phyloP scores from a whole-genome alignment of 2,797 vertebrate species.

The Chlorospingus semifuscus region DNA sequence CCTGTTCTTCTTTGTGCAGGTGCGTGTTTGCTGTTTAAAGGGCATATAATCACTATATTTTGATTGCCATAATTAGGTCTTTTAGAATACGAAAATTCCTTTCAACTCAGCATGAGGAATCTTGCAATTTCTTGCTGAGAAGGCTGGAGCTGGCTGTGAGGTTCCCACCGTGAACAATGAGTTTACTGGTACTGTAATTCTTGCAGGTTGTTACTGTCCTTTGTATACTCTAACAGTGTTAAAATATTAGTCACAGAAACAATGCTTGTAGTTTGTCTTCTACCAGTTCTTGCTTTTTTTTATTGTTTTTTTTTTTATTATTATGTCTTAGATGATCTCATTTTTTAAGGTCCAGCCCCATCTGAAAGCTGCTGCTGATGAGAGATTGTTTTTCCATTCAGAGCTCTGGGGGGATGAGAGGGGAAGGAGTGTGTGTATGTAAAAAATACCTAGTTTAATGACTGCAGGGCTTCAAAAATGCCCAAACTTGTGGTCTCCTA shows the following conservation, averaged over 20 bases:
- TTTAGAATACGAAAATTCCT: not conserved
- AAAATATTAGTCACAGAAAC: not conserved
- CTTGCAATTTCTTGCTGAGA: not conserved
- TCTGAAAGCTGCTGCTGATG: not conserved
- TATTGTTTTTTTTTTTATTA: not conserved
- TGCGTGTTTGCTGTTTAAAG: not conserved
- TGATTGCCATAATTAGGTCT: not conserved
- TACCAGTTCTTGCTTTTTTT: not conserved
- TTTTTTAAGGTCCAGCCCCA: not conserved
- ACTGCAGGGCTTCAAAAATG: not conserved
- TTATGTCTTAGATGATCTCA: not conserved
- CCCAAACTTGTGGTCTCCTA: not conserved
- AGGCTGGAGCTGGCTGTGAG: not conserved
- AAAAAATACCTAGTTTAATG: not conserved
- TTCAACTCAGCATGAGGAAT: not conserved
- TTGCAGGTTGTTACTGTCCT: not conserved
- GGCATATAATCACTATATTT: not conserved
- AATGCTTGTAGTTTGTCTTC: not conserved
- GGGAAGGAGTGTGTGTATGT: rapidly evolving
- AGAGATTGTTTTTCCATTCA: not conserved
- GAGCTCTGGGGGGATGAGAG: rapidly evolving
- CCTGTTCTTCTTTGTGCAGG: not conserved
- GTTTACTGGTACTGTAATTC: not conserved
- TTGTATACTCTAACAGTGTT: not conserved
- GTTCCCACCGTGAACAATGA: not conserved